A percentile compares a stretch with the other conserved stretches of the same genome.
These are phyloP conservation scores for Mesitornis unicolor DNA, from an alignment of 2,113 vertebrate species.

Conservation along the genomic window DNA sequence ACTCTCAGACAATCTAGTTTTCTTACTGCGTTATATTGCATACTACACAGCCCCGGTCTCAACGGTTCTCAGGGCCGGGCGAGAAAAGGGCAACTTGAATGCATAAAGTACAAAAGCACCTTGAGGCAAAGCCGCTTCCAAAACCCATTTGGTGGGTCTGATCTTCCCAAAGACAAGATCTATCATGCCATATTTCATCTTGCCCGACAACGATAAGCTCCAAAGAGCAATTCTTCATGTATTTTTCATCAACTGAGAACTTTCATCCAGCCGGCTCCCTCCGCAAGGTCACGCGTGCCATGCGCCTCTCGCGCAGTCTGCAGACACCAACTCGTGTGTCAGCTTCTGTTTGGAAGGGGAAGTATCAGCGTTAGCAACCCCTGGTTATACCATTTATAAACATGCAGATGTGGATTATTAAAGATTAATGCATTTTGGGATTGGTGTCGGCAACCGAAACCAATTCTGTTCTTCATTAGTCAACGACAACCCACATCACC, in stretches of 20 bases:
- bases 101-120: conserved; percentile 30
- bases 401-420: conserved; percentile 83
- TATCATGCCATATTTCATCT: conserved; percentile 43
- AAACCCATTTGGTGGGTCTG: conserved; percentile 1
- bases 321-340: conserved; percentile 75
- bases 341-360: conserved; percentile 78
- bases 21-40: background rate
- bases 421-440: conserved; percentile 82
- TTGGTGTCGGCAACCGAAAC: conserved; percentile 78
- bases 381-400: conserved; percentile 77
- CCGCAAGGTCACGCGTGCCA: conserved; percentile 63
- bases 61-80: background rate
- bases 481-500: conserved; percentile 78
- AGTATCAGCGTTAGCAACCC: conserved; percentile 67
- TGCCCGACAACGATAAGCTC: background rate
- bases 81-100: background rate
- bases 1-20: background rate
- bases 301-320: conserved; percentile 35
- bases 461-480: conserved; percentile 83
- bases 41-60: background rate
- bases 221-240: conserved; percentile 25
- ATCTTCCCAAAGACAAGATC: conserved; percentile 19
- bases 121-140: conserved; percentile 16
- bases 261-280: conserved; percentile 19
- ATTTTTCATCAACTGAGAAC: conserved; percentile 52